phyloP scores from a whole-genome alignment of 2,797 vertebrate genomes.

The Phoxinus dragarum region DNA sequence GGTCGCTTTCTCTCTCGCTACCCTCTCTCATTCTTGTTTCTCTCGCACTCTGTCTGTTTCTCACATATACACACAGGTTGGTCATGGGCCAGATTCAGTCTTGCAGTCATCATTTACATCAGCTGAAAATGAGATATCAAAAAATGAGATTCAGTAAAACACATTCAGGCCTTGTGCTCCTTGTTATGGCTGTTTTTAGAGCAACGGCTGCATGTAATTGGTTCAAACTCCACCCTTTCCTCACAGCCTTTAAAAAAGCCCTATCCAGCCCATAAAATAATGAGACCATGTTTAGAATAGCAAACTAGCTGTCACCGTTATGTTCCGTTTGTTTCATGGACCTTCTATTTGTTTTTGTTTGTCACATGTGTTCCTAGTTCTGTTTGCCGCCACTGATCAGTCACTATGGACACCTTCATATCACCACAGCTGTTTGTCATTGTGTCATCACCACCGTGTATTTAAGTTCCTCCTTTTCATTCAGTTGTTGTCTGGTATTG shows the following conservation, averaged over 20 bases:
- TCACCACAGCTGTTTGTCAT: too few species aligned
- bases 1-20: not conserved
- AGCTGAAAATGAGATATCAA: conserved; percentile 9
- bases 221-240: not conserved
- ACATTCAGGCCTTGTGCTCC: not conserved
- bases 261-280: not conserved
- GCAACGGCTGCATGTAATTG: not conserved
- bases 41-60: not conserved
- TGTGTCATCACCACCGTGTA: too few species aligned
- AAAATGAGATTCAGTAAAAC: conserved; percentile 18
- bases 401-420: too few species aligned
- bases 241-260: not conserved
- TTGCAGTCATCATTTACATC: conserved; percentile 24
- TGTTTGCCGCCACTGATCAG: too few species aligned
- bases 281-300: not conserved
- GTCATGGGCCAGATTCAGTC: conserved; percentile 6
- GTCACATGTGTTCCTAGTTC: too few species aligned
- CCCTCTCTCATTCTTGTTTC: not conserved
- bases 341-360: too few species aligned
- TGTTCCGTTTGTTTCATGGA: too few species aligned
- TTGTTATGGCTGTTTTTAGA: conserved; percentile 1
- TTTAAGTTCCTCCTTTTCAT: too few species aligned
- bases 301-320: too few species aligned
- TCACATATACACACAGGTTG: not conserved
- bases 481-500: too few species aligned